Conservation (phyloP, 2,888 invertebrate species). For the Pristionchus japonicus region DNA sequence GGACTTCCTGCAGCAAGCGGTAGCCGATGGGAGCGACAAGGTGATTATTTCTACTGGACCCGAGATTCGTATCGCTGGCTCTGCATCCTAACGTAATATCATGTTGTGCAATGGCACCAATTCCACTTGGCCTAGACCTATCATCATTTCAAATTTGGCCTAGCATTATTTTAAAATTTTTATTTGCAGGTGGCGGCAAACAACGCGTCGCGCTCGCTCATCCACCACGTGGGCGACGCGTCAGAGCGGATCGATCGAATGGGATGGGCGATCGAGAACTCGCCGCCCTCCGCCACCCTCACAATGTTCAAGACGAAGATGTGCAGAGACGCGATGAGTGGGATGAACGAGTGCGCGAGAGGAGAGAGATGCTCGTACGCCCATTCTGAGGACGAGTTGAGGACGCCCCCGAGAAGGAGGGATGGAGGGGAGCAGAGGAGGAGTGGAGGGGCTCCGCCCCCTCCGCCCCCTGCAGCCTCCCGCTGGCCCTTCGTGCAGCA, state of each 20-base stretch:
- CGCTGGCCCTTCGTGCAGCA: slow-evolving; percentile 14
- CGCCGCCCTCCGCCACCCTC: not conserved
- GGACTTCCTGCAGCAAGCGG: slow-evolving; percentile 11
- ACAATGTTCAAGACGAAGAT: slow-evolving; percentile 61
- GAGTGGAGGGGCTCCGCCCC: not conserved
- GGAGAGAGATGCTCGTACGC: slow-evolving; percentile 85
- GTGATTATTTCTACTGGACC: too few species aligned
- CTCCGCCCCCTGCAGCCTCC: not conserved
- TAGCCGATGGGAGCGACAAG: not conserved
- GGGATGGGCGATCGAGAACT: not conserved
- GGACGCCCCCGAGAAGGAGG: not conserved
- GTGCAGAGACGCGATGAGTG: slow-evolving; percentile 83
- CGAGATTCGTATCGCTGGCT: too few species aligned
- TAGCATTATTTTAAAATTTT: too few species aligned
- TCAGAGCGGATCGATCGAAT: not conserved
- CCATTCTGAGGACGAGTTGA: not conserved
- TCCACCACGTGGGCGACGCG: not conserved
- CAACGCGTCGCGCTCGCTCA: not conserved
- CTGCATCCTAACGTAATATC: too few species aligned
- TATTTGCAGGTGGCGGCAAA: not conserved
- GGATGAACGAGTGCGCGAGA: slow-evolving; percentile 86
- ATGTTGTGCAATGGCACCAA: too few species aligned
- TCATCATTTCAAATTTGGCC: too few species aligned
- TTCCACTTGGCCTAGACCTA: too few species aligned
- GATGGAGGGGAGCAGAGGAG: not conserved